phyloP scores from a whole-genome alignment of 2,113 vertebrate species.

The Anthoscopus minutus region DNA sequence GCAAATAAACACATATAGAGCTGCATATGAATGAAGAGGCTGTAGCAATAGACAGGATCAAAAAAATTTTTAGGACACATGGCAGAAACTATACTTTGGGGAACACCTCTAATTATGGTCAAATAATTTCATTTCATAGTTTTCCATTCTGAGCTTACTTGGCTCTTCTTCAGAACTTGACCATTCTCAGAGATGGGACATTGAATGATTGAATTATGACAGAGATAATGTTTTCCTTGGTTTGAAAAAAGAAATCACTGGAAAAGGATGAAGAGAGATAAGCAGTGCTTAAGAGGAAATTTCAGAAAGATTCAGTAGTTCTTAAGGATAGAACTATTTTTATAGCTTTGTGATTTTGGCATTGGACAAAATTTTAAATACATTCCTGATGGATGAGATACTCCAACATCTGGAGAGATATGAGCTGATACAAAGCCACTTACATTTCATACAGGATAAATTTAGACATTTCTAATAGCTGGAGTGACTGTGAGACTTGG shows the following conservation, averaged over 20 bases:
- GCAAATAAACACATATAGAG: conserved; percentile 9
- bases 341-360: conserved; percentile 1
- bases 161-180: background rate
- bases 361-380: background rate
- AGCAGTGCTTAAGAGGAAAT: background rate
- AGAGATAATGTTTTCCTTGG: background rate
- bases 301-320: background rate
- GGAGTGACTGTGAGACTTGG: background rate
- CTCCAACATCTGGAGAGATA: conserved; percentile 47
- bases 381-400: conserved; percentile 41
- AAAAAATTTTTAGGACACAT: background rate
- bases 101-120: background rate
- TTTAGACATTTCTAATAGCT: conserved; percentile 23
- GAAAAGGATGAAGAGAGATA: background rate
- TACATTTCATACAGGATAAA: background rate
- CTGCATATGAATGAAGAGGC: background rate
- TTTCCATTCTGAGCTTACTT: conserved; percentile 4
- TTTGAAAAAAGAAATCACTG: background rate
- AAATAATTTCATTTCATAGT: background rate
- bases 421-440: background rate
- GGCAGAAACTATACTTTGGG: background rate
- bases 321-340: conserved; percentile 5
- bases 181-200: background rate
- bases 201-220: background rate
- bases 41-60: background rate